Evolutionary conservation across 2,113 vertebrate genomes (phyloP).

Genomic region (Myanophis thanlyinensis): DNA sequence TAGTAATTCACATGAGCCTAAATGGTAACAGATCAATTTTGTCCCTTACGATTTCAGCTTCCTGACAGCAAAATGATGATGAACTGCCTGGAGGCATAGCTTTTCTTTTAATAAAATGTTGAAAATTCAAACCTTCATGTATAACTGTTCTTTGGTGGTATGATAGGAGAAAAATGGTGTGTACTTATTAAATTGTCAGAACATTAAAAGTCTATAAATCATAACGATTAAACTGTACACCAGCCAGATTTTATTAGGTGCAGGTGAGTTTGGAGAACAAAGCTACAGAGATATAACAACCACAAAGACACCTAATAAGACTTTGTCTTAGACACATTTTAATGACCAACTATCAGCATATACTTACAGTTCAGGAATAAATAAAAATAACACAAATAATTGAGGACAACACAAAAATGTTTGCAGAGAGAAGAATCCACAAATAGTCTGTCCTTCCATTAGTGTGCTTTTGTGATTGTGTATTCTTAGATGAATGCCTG

Average conservation of each 20-base stretch:
- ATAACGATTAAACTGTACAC: constrained; percentile 40
- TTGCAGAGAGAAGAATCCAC: not conserved
- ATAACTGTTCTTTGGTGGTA: constrained; percentile 52
- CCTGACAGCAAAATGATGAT: constrained; percentile 56
- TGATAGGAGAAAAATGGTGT: constrained; percentile 50
- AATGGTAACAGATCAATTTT: constrained; percentile 52
- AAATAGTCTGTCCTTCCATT: not conserved
- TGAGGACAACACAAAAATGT: not conserved
- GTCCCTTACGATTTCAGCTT: constrained; percentile 51
- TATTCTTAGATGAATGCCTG: not conserved
- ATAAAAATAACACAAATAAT: not conserved
- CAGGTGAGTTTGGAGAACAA: not conserved
- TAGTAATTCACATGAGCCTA: constrained; percentile 40
- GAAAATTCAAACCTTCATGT: constrained; percentile 49
- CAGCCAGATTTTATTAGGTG: constrained; percentile 38
- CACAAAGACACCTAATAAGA: not conserved
- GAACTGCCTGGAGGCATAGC: constrained; percentile 53
- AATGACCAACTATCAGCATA: not conserved
- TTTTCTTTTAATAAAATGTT: constrained; percentile 57
- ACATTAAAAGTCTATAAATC: constrained; percentile 58
- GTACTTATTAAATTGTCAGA: constrained; percentile 67
- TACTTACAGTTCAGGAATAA: not conserved
- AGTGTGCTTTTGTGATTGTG: not conserved
- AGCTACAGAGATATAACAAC: not conserved
- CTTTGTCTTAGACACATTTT: not conserved